Percentiles rank a stretch among this genome's conserved stretches.
These are phyloP conservation scores for Lasioglossum marginatum DNA, from an alignment of 2,888 invertebrate species.

Conservation along the genomic window DNA sequence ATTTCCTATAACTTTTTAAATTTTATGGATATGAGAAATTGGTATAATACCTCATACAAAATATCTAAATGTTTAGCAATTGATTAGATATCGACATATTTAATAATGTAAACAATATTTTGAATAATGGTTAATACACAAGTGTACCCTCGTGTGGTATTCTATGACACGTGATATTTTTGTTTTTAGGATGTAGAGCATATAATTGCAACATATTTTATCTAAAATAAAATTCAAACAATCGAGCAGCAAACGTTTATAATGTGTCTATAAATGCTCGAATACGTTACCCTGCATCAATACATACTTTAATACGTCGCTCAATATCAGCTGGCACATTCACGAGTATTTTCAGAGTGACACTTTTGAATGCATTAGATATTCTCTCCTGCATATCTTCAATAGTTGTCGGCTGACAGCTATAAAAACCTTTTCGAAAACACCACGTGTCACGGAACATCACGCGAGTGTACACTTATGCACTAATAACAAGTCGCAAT, in stretches of 20 bases:
- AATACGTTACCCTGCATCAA: background rate
- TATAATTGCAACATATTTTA: too few relatives aligned
- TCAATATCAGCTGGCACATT: background rate
- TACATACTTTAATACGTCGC: background rate
- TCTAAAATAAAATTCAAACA: background rate
- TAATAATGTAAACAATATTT: too few relatives aligned
- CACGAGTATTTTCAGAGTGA: background rate
- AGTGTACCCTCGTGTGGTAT: background rate
- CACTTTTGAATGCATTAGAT: background rate
- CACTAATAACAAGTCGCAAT: too few relatives aligned
- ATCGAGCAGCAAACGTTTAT: background rate
- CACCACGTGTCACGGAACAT: too few relatives aligned
- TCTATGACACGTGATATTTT: background rate
- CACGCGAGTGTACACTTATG: too few relatives aligned
- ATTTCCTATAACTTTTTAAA: too few relatives aligned
- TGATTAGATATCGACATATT: too few relatives aligned
- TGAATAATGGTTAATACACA: too few relatives aligned
- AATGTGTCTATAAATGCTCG: background rate
- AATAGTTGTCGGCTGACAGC: background rate
- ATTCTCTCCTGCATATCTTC: background rate
- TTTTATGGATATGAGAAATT: too few relatives aligned
- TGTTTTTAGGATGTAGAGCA: too few relatives aligned
- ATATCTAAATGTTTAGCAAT: too few relatives aligned
- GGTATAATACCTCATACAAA: too few relatives aligned
- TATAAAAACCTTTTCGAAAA: background rate